These are phyloP conservation scores for Anisognathus igniventris DNA, from an alignment of 2,797 vertebrate species.

Conservation along the genomic window DNA sequence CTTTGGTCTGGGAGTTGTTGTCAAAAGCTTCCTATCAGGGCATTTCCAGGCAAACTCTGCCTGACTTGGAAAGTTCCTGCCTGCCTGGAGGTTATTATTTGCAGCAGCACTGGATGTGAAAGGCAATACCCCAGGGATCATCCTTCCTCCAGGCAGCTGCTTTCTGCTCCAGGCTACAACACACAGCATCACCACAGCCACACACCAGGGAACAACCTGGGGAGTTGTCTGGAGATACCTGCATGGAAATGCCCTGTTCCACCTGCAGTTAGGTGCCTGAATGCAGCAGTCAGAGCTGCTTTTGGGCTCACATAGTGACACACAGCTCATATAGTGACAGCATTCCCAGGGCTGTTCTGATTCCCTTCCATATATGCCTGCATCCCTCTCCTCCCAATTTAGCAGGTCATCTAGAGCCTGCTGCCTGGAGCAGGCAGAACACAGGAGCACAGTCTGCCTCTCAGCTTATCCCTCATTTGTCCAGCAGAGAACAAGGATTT, in stretches of 20 bases:
- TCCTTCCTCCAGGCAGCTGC: background rate
- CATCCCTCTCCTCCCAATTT: background rate
- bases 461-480: background rate
- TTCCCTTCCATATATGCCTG: accelerated
- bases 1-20: background rate
- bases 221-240: background rate
- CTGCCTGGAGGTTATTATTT: background rate
- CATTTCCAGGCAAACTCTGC: background rate
- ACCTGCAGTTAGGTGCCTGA: background rate
- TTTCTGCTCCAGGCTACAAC: background rate
- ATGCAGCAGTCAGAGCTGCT: background rate
- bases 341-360: accelerated
- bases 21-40: background rate
- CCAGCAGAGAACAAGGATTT: background rate
- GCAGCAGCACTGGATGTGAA: background rate
- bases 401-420: background rate
- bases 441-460: background rate
- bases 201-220: background rate
- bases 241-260: background rate
- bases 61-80: background rate
- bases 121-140: background rate
- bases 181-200: background rate
- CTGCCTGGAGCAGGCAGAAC: background rate
- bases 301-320: background rate
- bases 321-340: accelerated